Evolutionary conservation across 2,113 vertebrate genomes (phyloP).

Genomic region (Oryzias celebensis): DNA sequence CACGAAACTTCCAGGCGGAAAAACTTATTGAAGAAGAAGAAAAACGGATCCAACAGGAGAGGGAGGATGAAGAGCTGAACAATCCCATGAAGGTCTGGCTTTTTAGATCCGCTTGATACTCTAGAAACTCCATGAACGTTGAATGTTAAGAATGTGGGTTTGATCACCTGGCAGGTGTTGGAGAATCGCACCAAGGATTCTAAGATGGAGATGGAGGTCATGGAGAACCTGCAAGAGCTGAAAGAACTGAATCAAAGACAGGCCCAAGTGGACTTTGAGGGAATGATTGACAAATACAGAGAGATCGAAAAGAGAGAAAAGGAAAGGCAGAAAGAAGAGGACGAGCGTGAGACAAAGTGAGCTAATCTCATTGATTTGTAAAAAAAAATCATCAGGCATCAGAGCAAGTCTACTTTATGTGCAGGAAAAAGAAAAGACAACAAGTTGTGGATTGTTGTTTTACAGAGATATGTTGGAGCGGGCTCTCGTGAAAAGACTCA

Average conservation of each 20-base stretch:
- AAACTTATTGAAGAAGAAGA: slow-evolving; percentile 95
- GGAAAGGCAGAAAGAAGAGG: slow-evolving; percentile 84
- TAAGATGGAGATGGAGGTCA: slow-evolving; percentile 96
- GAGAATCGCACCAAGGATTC: slow-evolving; percentile 97
- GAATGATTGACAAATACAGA: slow-evolving; percentile 81
- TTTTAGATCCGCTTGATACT: neutral
- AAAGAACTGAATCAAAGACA: slow-evolving; percentile 97
- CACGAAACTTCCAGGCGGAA: slow-evolving; percentile 93
- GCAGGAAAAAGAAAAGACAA: neutral
- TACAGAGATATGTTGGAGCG: slow-evolving; percentile 86
- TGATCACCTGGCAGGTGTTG: slow-evolving; percentile 80
- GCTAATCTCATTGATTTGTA: slow-evolving; percentile 14
- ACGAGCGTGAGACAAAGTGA: slow-evolving; percentile 87
- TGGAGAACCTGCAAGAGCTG: slow-evolving; percentile 96
- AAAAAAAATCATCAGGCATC: too few relatives aligned
- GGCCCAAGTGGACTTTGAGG: slow-evolving; percentile 92
- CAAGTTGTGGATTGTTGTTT: neutral
- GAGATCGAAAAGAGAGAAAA: slow-evolving; percentile 80
- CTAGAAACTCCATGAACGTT: neutral
- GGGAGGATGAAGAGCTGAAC: slow-evolving; percentile 96
- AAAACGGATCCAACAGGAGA: slow-evolving; percentile 85
- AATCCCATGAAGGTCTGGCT: slow-evolving; percentile 94
- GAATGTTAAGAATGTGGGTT: neutral
- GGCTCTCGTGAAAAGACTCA: slow-evolving; percentile 76
- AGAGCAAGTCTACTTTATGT: too few relatives aligned